phyloP scores from a whole-genome alignment of 2,797 vertebrate genomes.

The Sebastes kiyomatsui region DNA sequence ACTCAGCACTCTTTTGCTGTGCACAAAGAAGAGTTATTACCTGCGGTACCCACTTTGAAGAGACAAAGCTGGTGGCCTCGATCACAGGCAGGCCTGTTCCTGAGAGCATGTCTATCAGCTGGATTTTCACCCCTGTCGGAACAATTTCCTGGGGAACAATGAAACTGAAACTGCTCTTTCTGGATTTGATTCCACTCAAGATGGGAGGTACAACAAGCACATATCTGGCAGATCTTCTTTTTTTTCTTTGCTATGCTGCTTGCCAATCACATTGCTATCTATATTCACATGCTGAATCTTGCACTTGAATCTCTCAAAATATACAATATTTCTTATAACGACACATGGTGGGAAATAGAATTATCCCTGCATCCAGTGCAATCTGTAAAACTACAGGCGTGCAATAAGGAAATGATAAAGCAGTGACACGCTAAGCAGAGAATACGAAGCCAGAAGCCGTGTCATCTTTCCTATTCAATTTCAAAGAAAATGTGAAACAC shows the following conservation, averaged over 20 bases:
- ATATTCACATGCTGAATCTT: conserved; percentile 6
- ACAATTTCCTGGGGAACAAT: conserved; percentile 88
- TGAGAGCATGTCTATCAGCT: conserved; percentile 94
- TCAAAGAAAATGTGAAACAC: conserved; percentile 78
- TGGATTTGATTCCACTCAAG: conserved; percentile 51
- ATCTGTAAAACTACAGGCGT: conserved; percentile 39
- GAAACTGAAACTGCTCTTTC: conserved; percentile 51
- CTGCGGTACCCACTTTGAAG: conserved; percentile 96
- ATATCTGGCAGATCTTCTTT: conserved; percentile 11
- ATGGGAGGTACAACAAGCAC: conserved; percentile 25
- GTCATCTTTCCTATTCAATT: conserved; percentile 72
- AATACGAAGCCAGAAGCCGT: conserved; percentile 58
- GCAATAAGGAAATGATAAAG: conserved; percentile 63
- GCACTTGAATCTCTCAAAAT: neutral
- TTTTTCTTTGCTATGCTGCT: neutral
- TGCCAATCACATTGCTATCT: conserved; percentile 15
- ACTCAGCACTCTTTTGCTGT: conserved; percentile 51
- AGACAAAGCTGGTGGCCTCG: conserved; percentile 97
- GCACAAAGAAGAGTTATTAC: conserved; percentile 81
- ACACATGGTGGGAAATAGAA: conserved; percentile 31
- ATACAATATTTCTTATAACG: conserved; percentile 5
- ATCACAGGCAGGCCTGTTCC: conserved; percentile 91
- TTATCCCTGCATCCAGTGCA: conserved; percentile 31
- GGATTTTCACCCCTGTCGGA: conserved; percentile 92
- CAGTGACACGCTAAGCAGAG: conserved; percentile 49